These are phyloP conservation scores for Zaprionus inermis DNA, from an alignment of 1,140 invertebrate species.

Conservation along the genomic window DNA sequence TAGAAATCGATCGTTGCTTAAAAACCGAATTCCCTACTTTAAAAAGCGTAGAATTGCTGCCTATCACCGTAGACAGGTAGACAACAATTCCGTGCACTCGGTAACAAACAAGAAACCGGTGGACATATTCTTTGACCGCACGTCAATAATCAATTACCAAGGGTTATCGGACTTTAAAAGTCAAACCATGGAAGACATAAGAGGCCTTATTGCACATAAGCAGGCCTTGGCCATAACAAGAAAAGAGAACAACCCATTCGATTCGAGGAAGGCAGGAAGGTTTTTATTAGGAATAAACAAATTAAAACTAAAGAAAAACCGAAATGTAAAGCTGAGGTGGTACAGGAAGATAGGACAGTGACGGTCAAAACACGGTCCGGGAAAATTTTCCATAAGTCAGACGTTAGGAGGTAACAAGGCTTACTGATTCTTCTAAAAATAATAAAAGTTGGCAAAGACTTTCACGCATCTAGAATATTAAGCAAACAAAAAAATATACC, in stretches of 20 bases:
- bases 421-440: no score
- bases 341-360: neutral
- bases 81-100: constrained; percentile 19
- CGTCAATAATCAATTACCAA: neutral
- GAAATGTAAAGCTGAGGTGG: neutral
- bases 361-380: neutral
- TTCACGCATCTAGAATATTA: no score
- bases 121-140: constrained; percentile 1
- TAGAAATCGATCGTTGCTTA: constrained; percentile 19
- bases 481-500: no score
- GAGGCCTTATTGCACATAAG: neutral
- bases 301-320: neutral
- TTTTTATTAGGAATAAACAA: neutral
- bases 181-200: constrained; percentile 4
- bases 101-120: neutral
- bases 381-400: neutral
- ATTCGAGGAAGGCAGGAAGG: neutral
- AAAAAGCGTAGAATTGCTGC: neutral
- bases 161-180: neutral
- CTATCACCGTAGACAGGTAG: constrained; percentile 11
- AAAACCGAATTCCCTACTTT: neutral
- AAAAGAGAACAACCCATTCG: neutral
- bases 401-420: neutral
- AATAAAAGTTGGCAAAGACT: no score
- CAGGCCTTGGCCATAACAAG: neutral